Conservation (phyloP, 2,113 vertebrate species). For the Grammomys dolichurus region DNA sequence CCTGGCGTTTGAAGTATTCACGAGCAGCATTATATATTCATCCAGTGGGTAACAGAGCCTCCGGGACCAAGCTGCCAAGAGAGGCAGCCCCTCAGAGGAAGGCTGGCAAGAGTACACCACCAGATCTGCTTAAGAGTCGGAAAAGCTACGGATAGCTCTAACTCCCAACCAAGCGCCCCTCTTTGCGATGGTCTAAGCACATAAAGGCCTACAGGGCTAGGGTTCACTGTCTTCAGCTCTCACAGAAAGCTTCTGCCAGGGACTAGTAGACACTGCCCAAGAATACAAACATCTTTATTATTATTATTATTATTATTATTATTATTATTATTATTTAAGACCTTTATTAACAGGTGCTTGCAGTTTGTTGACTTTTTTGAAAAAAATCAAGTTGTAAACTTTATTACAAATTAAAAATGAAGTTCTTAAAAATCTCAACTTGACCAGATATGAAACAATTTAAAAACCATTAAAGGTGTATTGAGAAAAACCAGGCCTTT, state of each 20-base stretch:
- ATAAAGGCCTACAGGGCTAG: not conserved
- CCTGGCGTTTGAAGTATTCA: not conserved
- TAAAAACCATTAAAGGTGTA: no score
- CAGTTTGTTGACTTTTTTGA: conserved; percentile 91
- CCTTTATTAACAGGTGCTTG: conserved; percentile 95
- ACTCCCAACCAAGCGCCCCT: not conserved
- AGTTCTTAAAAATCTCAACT: conserved; percentile 89
- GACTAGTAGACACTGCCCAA: not conserved
- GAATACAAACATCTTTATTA: not conserved
- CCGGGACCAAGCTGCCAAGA: not conserved
- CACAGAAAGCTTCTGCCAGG: not conserved
- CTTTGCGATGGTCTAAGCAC: not conserved
- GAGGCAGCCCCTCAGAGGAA: not conserved
- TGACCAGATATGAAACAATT: no score
- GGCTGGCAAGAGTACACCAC: not conserved
- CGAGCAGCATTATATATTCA: not conserved
- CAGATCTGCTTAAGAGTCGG: not conserved
- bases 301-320: no score
- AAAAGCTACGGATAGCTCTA: not conserved
- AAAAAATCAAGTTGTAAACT: conserved; percentile 92
- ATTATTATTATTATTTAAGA: conserved; percentile 88
- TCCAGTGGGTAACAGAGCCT: conserved; percentile 3
- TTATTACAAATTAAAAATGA: conserved; percentile 98
- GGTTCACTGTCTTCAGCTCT: not conserved
- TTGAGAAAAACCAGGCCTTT: no score